Conservation (phyloP, 2,113 vertebrate genomes). For the Pachycephala philippinensis region DNA sequence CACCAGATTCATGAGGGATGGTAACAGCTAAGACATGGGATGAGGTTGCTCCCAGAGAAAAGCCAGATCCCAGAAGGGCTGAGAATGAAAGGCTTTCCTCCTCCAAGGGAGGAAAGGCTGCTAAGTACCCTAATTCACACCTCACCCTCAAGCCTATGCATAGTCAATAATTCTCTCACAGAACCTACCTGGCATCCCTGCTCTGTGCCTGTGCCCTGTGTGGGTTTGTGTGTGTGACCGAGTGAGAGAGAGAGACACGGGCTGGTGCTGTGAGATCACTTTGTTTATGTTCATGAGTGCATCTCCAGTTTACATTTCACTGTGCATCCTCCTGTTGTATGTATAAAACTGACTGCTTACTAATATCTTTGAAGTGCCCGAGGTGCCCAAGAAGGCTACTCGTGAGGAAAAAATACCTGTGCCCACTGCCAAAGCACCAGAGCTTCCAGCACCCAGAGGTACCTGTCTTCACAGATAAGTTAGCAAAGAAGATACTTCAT, state of each 20-base stretch:
- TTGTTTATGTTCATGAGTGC: accelerated
- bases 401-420: slow-evolving; percentile 48
- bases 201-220: background rate
- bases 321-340: background rate
- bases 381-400: slow-evolving; percentile 59
- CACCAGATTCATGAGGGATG: background rate
- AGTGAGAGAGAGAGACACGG: background rate
- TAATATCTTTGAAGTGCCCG: slow-evolving; percentile 78
- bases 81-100: background rate
- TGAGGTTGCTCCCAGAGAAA: background rate
- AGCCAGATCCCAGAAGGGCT: background rate
- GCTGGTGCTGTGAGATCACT: accelerated
- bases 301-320: background rate
- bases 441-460: slow-evolving; percentile 63
- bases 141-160: background rate
- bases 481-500: background rate
- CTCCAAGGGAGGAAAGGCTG: background rate
- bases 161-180: background rate
- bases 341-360: slow-evolving; percentile 52
- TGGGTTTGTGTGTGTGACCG: background rate
- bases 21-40: background rate
- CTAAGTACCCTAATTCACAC: background rate
- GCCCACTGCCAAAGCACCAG: slow-evolving; percentile 60
- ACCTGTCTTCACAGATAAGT: background rate
- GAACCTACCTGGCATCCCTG: background rate